Conservation (phyloP, 2,113 vertebrate species). For the Ctenodactylus gundi region DNA sequence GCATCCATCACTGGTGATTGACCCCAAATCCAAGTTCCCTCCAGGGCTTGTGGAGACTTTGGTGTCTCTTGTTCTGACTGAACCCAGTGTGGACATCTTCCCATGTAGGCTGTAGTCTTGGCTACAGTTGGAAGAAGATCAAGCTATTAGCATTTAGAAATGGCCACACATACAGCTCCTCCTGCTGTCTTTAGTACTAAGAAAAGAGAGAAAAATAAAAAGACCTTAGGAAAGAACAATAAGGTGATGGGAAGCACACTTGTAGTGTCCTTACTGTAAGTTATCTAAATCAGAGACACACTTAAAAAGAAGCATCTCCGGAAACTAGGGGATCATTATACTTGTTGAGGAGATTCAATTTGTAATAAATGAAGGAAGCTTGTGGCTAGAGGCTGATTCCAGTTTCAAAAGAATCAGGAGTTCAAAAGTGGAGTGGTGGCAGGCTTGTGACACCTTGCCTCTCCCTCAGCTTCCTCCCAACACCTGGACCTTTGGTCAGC, state of each 20-base stretch:
- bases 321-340: neutral
- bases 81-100: neutral
- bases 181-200: neutral
- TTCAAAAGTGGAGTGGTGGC: neutral
- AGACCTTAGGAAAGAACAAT: neutral
- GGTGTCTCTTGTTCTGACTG: neutral
- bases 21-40: neutral
- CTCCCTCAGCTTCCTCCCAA: neutral
- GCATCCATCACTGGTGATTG: fast-evolving
- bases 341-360: neutral
- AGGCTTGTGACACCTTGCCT: no score
- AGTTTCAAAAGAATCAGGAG: neutral
- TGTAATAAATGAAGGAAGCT: neutral
- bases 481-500: neutral
- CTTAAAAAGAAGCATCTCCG: neutral
- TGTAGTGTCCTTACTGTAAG: neutral
- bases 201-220: neutral
- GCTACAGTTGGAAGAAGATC: neutral
- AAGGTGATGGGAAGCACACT: neutral
- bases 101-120: neutral
- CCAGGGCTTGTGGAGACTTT: neutral
- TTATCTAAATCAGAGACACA: neutral
- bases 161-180: no score
- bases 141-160: neutral
- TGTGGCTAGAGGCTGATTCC: neutral